Evolutionary conservation across 1,140 invertebrate species (phyloP), one percentile per base, ranked within the genome.

Genomic region (Drosophila nigrodunni): DNA sequence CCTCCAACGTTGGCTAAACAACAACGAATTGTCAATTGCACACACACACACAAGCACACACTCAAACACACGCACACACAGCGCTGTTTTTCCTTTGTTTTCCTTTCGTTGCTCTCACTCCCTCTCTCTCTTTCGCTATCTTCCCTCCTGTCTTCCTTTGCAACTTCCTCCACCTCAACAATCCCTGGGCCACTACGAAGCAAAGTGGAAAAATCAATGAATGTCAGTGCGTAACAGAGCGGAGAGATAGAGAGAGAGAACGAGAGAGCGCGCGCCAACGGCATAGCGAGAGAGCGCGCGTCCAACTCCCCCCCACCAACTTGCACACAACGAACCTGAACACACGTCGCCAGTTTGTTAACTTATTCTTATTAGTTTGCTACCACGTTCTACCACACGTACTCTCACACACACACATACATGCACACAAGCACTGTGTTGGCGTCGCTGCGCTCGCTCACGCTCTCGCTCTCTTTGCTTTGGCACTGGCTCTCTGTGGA

Each of bases 321-420:
- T 37, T 18, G 39, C 37, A 52, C 62, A 65, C 49, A 49, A 34
- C 54, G 39, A 62, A 67, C 77, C 60, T 55, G 66, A 68, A 78
- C 67, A 79, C 80, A 83, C 80, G 80, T 82, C 76, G 80, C 69
- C 80, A 78, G 80, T 83, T 83, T 83, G 80, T 83, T 83, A 83
- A 83, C 80, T 82, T 82, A 82, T 79, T 83, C 67, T 65, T 65
- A 66, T 72, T 72, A 50, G 69, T 44, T 57, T 74, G 66, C 69
- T 74, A 74, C 72, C 72, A 79, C 68, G 68, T 83, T 80, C 69
- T 79, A 76, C 75, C 67, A 81, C 70, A 70, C 79, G 71, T 59
- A 59, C 44, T 68, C 75, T 50, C n/a, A 65, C 57, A 61, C 61
- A 57, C 35, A 66, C 55, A 37, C 60, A 35, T 11, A 44, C 60